Percentiles rank a stretch among this genome's conserved stretches.
phyloP scores from a whole-genome alignment of 2,797 vertebrate species.

The Tarsius wallacei region DNA sequence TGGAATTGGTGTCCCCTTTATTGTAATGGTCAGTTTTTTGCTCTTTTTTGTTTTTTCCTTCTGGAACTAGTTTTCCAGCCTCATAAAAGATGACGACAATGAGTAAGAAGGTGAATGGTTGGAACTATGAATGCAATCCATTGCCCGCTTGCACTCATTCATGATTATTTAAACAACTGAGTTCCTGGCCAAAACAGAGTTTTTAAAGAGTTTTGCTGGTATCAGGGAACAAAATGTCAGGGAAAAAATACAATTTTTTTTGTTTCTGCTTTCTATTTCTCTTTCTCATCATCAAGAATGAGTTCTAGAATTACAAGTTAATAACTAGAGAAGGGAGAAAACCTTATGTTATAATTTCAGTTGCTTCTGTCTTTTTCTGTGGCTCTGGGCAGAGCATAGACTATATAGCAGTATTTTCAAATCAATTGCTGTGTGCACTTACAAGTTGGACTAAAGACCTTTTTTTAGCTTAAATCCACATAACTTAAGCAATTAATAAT shows the following conservation, averaged over 20 bases:
- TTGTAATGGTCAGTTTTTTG: not conserved
- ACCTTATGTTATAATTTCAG: not conserved
- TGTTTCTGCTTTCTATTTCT: constrained; percentile 27
- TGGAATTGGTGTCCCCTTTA: not conserved
- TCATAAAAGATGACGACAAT: constrained; percentile 13
- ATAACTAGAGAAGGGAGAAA: no score
- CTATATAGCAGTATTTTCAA: not conserved
- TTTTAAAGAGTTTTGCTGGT: not conserved
- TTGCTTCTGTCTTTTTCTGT: not conserved
- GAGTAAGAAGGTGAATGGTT: constrained; percentile 49
- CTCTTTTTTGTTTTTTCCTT: not conserved
- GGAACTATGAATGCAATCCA: constrained; percentile 34
- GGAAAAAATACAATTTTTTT: not conserved
- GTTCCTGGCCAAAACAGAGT: constrained; percentile 18
- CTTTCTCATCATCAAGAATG: not conserved
- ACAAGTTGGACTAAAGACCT: not conserved
- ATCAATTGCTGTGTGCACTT: not conserved
- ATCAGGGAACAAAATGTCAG: not conserved
- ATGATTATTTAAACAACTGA: constrained; percentile 67
- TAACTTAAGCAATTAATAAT: not conserved
- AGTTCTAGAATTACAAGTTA: not conserved
- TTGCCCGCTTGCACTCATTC: constrained; percentile 30
- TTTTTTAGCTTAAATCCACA: not conserved
- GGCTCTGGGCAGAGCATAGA: not conserved
- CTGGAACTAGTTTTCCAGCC: constrained; percentile 27